phyloP scores from a whole-genome alignment of 2,888 invertebrate genomes.

The Eupithecia dodoneata region DNA sequence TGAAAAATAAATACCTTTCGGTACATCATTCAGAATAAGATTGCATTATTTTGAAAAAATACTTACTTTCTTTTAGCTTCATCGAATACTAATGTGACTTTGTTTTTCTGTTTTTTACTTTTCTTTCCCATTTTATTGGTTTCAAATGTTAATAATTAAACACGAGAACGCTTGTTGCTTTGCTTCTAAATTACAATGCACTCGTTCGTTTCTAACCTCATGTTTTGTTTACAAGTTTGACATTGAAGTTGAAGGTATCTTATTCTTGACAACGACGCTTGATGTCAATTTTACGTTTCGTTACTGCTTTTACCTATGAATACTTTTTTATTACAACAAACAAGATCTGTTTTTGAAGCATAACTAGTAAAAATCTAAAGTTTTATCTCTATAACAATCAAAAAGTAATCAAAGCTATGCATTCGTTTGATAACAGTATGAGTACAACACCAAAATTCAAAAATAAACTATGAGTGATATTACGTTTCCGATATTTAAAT shows the following conservation, averaged over 20 bases:
- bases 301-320: background rate
- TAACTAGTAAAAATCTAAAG: background rate
- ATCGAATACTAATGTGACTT: conserved; percentile 74
- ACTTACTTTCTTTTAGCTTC: conserved; percentile 74
- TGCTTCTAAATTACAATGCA: too few species aligned
- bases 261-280: background rate
- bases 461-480: conserved; percentile 46
- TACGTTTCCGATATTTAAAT: conserved; percentile 47
- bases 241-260: background rate
- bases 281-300: conserved; percentile 2
- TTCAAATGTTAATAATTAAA: background rate
- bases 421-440: background rate
- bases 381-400: background rate
- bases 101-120: conserved; percentile 68
- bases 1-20: conserved; percentile 12
- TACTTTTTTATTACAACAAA: background rate
- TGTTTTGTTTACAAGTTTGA: background rate
- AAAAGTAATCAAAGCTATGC: background rate
- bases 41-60: background rate
- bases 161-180: background rate
- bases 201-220: background rate
- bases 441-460: background rate
- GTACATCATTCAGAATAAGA: too few species aligned
- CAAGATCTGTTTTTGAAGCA: background rate
- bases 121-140: conserved; percentile 69